These are phyloP conservation scores for Hypocryptadius cinnamomeus DNA, from an alignment of 2,113 vertebrate species.

Conservation along the genomic window DNA sequence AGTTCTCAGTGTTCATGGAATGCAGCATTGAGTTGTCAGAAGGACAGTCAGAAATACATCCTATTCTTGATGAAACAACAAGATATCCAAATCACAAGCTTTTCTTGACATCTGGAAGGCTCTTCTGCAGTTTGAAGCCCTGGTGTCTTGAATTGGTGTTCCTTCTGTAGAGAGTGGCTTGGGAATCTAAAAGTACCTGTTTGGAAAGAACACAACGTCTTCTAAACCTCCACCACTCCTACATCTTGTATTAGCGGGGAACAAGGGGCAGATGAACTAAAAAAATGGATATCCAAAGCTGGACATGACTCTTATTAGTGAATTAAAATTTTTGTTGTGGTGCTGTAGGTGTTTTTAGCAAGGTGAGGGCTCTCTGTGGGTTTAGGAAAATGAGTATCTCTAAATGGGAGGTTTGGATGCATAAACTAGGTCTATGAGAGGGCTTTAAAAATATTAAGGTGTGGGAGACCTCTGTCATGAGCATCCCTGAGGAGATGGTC, in stretches of 20 bases:
- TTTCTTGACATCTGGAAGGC: neutral
- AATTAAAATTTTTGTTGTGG: neutral
- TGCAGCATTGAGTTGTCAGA: neutral
- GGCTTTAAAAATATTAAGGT: neutral
- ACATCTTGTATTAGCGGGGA: fast-evolving
- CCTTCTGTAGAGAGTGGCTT: neutral
- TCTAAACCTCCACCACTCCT: neutral
- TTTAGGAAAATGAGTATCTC: neutral
- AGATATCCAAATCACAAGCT: neutral
- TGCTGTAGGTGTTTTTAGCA: neutral
- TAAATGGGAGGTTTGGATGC: fast-evolving
- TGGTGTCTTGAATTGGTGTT: neutral
- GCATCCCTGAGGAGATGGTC: neutral
- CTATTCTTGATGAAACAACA: neutral
- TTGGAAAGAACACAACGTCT: neutral
- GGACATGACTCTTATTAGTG: neutral
- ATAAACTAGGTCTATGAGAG: neutral
- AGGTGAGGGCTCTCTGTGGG: neutral
- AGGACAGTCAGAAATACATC: neutral
- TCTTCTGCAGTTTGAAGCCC: neutral
- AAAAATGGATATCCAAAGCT: neutral
- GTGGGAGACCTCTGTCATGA: neutral
- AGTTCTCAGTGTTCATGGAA: neutral
- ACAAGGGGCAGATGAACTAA: neutral
- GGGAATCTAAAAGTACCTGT: neutral